Evolutionary conservation across 2,113 vertebrate genomes (phyloP).

Genomic region (Ariopsis seemanni): DNA sequence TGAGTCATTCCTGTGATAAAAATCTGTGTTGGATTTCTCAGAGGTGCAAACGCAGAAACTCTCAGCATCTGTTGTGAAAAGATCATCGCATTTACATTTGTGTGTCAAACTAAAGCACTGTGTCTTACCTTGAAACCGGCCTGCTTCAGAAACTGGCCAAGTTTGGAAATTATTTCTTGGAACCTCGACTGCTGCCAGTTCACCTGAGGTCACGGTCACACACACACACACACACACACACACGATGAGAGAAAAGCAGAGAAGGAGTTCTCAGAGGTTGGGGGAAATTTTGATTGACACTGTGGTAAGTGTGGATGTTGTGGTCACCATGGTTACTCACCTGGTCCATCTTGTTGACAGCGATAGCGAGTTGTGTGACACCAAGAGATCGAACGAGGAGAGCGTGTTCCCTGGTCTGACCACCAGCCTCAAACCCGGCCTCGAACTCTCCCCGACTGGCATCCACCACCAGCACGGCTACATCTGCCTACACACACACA

Average conservation of each 20-base stretch:
- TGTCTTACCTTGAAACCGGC: constrained; percentile 93
- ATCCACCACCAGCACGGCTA: constrained; percentile 92
- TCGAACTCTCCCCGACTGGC: constrained; percentile 96
- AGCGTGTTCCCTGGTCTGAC: constrained; percentile 96
- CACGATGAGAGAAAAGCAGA: constrained; percentile 33
- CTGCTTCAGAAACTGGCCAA: constrained; percentile 95
- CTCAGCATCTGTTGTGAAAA: background rate
- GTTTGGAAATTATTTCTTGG: constrained; percentile 87
- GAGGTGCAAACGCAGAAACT: background rate
- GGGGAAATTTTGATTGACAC: constrained; percentile 38
- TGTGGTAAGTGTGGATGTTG: constrained; percentile 39
- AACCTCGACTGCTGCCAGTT: constrained; percentile 96
- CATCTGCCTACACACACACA: constrained; percentile 83
- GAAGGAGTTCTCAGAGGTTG: constrained; percentile 37
- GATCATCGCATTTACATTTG: background rate
- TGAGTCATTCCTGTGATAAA: constrained; percentile 34
- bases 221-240: constrained; percentile 13
- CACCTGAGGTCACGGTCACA: constrained; percentile 68
- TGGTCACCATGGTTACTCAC: constrained; percentile 67
- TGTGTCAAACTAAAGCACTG: background rate
- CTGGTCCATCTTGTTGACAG: constrained; percentile 99
- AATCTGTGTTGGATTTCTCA: background rate
- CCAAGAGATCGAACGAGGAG: constrained; percentile 93
- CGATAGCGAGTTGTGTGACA: constrained; percentile 95
- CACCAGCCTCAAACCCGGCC: constrained; percentile 95